Evolutionary conservation across 2,113 vertebrate species (phyloP).

Genomic region (Platysteira castanea): DNA sequence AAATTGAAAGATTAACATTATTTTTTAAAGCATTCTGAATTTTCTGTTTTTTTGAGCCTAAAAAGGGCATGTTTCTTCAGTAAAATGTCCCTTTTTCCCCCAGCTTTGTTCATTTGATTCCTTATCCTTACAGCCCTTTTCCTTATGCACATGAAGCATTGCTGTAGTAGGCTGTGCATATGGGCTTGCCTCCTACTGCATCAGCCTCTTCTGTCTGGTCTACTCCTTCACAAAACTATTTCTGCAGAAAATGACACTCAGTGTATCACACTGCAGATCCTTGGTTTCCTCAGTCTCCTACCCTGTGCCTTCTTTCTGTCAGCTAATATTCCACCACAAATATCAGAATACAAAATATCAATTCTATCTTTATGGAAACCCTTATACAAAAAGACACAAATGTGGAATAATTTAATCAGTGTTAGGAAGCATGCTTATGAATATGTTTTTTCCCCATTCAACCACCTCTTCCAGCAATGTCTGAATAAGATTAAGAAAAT

Average conservation of each 20-base stretch:
- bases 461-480: neutral
- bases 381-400: neutral
- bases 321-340: neutral
- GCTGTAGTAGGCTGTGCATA: neutral
- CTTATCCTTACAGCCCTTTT: neutral
- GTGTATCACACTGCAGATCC: neutral
- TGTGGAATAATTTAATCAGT: neutral
- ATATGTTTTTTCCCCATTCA: neutral
- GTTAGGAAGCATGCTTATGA: neutral
- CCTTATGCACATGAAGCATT: neutral
- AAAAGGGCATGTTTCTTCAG: neutral
- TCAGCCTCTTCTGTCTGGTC: neutral
- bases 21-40: neutral
- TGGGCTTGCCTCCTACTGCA: neutral
- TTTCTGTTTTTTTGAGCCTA: neutral
- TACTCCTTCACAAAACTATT: neutral
- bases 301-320: neutral
- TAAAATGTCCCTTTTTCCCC: neutral
- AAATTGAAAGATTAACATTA: neutral
- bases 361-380: neutral
- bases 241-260: neutral
- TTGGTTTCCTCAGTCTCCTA: neutral
- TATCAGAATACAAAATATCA: neutral
- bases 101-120: neutral
- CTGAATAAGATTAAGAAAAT: conserved; percentile 16